Conservation (phyloP, 2,113 vertebrate species). For the Otolemur garnettii region DNA sequence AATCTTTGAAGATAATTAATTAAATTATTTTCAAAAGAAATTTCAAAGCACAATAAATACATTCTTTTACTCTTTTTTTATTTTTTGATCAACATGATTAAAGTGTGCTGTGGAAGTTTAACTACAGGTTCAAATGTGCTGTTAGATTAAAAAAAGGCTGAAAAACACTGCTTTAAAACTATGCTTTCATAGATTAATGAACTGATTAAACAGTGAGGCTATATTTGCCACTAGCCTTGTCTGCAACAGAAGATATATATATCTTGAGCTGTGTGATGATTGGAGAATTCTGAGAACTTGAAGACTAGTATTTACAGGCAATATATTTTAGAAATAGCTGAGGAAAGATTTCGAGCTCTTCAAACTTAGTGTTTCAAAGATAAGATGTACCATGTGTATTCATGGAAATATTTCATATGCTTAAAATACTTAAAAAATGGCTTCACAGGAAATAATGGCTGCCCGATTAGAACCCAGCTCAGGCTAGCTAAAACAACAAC, state of each 20-base stretch:
- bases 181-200: not conserved
- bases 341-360: conserved; percentile 57
- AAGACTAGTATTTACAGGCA: conserved; percentile 39
- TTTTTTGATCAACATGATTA: too few relatives aligned
- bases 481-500: too few relatives aligned
- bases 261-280: conserved; percentile 9
- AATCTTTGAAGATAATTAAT: too few relatives aligned
- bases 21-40: too few relatives aligned
- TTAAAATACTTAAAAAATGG: conserved; percentile 57
- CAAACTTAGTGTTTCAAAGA: conserved; percentile 66
- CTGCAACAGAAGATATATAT: conserved; percentile 4
- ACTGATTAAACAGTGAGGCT: conserved; percentile 11
- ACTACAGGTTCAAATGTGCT: too few relatives aligned
- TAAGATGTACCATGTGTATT: conserved; percentile 44
- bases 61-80: too few relatives aligned
- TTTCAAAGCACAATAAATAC: too few relatives aligned
- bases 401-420: conserved; percentile 32
- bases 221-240: not conserved
- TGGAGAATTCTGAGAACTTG: conserved; percentile 65
- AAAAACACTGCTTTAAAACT: conserved; percentile 30
- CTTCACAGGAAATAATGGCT: conserved; percentile 47
- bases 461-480: not conserved
- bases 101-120: too few relatives aligned
- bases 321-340: conserved; percentile 39
- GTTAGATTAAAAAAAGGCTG: too few relatives aligned